Evolutionary conservation across 2,888 invertebrate genomes (phyloP).

Genomic region (Lasioglossum vierecki): DNA sequence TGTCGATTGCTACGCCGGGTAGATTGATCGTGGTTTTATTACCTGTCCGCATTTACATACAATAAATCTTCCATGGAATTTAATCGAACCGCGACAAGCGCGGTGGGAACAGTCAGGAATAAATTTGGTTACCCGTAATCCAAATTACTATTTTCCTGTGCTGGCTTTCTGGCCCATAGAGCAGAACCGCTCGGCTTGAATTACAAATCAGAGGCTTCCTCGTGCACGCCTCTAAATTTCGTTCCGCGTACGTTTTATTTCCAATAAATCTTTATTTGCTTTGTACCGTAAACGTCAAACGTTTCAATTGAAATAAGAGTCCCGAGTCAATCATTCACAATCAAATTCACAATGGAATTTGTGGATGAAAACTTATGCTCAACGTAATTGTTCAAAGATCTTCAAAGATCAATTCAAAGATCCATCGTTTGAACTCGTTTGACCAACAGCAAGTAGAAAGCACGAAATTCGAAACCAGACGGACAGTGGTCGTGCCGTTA

Average conservation of each 20-base stretch:
- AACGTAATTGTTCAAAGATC: no score
- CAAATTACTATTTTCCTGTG: slow-evolving; percentile 22
- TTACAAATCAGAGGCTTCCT: neutral
- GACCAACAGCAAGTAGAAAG: neutral
- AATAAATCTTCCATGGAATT: slow-evolving; percentile 34
- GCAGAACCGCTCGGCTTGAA: slow-evolving; percentile 4
- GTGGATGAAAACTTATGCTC: neutral
- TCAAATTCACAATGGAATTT: neutral
- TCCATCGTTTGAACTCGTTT: neutral
- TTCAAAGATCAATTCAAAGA: no score
- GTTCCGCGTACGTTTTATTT: neutral
- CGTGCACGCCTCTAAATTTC: neutral
- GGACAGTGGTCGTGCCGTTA: neutral
- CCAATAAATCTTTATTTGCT: neutral
- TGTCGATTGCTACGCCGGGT: slow-evolving; percentile 10
- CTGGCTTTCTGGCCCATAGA: neutral
- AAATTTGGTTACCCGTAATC: slow-evolving; percentile 18
- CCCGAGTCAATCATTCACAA: neutral
- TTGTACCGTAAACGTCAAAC: neutral
- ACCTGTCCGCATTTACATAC: slow-evolving; percentile 29
- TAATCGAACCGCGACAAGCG: slow-evolving; percentile 6
- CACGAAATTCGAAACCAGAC: neutral
- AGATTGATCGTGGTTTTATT: slow-evolving; percentile 29
- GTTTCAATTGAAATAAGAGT: neutral
- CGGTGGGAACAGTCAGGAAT: slow-evolving; percentile 11